A percentile compares a stretch with the other conserved stretches of the same genome.
Conservation (phyloP, 2,888 invertebrate species). For the Drosophila mercatorum region DNA sequence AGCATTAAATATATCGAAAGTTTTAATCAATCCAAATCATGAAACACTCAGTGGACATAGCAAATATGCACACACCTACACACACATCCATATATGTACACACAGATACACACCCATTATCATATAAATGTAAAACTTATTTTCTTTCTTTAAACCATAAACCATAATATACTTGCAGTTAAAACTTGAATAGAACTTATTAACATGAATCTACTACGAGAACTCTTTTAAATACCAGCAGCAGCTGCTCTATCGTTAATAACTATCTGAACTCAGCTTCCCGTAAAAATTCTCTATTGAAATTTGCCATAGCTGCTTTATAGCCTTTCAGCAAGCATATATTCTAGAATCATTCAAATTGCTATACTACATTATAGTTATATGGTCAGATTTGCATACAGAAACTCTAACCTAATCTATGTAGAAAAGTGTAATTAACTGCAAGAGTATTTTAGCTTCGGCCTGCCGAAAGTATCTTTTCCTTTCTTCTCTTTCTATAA, state of each 20-base stretch:
- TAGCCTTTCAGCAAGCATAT: background rate
- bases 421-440: background rate
- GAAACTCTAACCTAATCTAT: background rate
- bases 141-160: background rate
- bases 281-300: background rate
- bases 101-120: slow-evolving; percentile 6
- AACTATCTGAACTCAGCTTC: background rate
- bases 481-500: background rate
- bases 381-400: background rate
- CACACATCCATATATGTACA: background rate
- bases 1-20: slow-evolving; percentile 52
- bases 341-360: background rate
- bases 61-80: slow-evolving; percentile 31
- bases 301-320: background rate
- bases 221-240: too few relatives aligned
- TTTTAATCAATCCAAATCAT: slow-evolving; percentile 42
- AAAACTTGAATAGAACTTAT: too few relatives aligned
- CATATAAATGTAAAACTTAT: background rate
- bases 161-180: slow-evolving; percentile 14
- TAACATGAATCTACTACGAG: background rate
- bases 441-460: slow-evolving; percentile 24
- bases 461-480: slow-evolving; percentile 15
- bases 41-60: slow-evolving; percentile 17
- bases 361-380: background rate
- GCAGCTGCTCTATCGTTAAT: too few relatives aligned